These are phyloP conservation scores for Ophraella communa DNA, from an alignment of 2,888 invertebrate genomes.

Conservation along the genomic window DNA sequence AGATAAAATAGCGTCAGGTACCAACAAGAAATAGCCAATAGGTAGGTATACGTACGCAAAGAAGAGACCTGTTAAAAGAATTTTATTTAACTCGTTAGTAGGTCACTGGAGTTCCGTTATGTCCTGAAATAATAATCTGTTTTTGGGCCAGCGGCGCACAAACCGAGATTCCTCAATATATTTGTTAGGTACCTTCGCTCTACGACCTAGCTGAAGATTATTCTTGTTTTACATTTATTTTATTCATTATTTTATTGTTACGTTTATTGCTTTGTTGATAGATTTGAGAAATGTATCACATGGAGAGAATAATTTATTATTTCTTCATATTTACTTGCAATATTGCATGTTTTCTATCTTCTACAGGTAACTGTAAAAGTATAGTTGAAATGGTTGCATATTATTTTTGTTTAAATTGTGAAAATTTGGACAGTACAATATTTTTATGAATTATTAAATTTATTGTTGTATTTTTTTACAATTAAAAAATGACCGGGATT, in stretches of 20 bases:
- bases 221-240: background rate
- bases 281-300: too few relatives aligned
- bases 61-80: conserved; percentile 19
- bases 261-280: too few relatives aligned
- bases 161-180: background rate
- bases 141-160: conserved; percentile 10
- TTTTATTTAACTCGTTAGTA: conserved; percentile 22
- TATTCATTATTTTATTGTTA: background rate
- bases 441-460: too few relatives aligned
- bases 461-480: too few relatives aligned
- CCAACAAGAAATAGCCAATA: conserved; percentile 3
- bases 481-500: too few relatives aligned
- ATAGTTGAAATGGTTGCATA: too few relatives aligned
- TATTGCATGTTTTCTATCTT: too few relatives aligned
- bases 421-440: too few relatives aligned
- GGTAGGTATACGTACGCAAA: background rate
- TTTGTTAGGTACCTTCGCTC: background rate
- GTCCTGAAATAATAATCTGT: conserved; percentile 39
- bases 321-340: too few relatives aligned
- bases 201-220: background rate
- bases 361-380: too few relatives aligned
- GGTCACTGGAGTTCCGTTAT: conserved; percentile 30
- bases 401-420: too few relatives aligned
- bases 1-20: conserved; percentile 2
- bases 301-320: too few relatives aligned